A percentile compares a stretch with the other conserved stretches of the same genome.
phyloP scores from a whole-genome alignment of 2,797 vertebrate genomes.

The Rhynchonycteris naso region DNA sequence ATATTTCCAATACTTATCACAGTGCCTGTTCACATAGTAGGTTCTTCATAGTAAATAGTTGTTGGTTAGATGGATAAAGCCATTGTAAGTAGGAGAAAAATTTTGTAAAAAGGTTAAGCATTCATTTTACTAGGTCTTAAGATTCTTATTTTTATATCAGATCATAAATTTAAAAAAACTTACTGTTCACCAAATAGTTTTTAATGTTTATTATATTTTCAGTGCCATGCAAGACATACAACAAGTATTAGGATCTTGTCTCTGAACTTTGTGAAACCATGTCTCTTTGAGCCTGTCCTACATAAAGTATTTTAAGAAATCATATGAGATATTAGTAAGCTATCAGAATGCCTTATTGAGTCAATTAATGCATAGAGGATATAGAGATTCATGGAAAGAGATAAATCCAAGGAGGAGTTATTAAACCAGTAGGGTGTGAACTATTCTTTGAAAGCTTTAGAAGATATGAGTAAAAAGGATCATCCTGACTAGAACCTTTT shows the following conservation, averaged over 20 bases:
- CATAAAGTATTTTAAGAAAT: constrained; percentile 22
- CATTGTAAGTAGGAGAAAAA: neutral
- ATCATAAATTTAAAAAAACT: neutral
- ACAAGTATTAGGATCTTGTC: neutral
- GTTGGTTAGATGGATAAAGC: neutral
- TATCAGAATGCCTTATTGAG: neutral
- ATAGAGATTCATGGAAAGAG: neutral
- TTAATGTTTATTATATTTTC: constrained; percentile 24
- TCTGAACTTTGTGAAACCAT: constrained; percentile 9
- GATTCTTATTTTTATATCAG: neutral
- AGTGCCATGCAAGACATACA: neutral
- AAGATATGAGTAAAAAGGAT: neutral
- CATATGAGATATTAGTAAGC: neutral
- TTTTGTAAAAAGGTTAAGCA: neutral
- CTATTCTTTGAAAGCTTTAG: neutral
- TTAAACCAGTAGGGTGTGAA: neutral
- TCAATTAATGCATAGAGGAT: neutral
- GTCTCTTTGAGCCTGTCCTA: neutral
- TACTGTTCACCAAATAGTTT: neutral
- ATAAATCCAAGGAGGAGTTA: neutral
- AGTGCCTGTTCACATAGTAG: neutral
- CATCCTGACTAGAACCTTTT: neutral
- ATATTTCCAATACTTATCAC: neutral
- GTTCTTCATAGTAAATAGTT: neutral
- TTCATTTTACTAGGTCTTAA: neutral